Evolutionary conservation across 2,113 vertebrate species (phyloP).

Genomic region (Anas platyrhynchos): DNA sequence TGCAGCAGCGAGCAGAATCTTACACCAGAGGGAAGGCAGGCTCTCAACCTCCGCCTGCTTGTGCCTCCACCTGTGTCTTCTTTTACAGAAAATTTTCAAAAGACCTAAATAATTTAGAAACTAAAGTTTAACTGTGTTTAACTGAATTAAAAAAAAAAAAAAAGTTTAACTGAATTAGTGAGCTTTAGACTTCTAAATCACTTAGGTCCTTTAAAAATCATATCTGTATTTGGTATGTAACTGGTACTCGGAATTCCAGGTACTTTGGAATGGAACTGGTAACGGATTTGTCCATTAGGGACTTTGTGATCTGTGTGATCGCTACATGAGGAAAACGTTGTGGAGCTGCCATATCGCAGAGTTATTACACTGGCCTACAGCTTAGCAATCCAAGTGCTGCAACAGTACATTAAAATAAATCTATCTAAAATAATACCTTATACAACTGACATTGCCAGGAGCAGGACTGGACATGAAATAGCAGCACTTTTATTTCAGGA

Average conservation of each 20-base stretch:
- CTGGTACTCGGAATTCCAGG: background rate
- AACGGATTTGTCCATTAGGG: background rate
- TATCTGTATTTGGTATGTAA: background rate
- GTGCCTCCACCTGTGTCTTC: background rate
- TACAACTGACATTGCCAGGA: background rate
- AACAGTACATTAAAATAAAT: background rate
- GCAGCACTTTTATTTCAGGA: background rate
- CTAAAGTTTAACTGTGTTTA: background rate
- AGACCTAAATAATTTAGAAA: background rate
- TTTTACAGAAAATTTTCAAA: background rate
- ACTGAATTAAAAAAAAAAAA: too few relatives aligned
- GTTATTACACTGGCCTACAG: background rate
- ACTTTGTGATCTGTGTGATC: background rate
- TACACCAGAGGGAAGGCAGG: background rate
- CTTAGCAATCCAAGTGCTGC: background rate
- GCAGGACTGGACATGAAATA: background rate
- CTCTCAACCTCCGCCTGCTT: background rate
- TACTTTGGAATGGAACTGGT: too few relatives aligned
- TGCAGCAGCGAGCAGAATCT: rapidly evolving
- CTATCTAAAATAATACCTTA: background rate
- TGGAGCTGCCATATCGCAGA: background rate
- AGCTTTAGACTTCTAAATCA: background rate
- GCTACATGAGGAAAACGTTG: background rate
- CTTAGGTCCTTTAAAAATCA: background rate
- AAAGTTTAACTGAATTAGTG: background rate